A percentile compares a stretch with the other conserved stretches of the same genome.
These are phyloP conservation scores for Colius striatus DNA, from an alignment of 2,113 vertebrate species.

Conservation along the genomic window DNA sequence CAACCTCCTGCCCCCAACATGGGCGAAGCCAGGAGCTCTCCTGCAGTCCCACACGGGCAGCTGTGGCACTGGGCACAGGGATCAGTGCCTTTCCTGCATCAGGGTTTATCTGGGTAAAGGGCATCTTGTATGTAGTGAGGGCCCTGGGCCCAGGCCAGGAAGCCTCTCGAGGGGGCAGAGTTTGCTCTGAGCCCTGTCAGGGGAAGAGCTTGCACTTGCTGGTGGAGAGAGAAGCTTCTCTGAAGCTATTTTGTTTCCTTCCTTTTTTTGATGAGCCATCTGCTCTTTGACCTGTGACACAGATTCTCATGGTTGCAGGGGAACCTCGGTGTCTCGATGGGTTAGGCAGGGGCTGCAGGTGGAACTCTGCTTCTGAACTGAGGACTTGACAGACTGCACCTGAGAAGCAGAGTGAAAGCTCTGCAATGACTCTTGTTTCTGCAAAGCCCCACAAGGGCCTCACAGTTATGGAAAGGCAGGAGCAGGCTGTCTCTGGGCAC, in stretches of 20 bases:
- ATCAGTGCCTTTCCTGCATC: accelerated
- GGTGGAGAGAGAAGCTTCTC: not conserved
- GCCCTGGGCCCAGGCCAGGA: not conserved
- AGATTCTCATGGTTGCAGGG: accelerated
- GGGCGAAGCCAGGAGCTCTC: not conserved
- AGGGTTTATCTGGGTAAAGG: not conserved
- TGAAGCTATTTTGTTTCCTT: not conserved
- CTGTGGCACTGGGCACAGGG: not conserved
- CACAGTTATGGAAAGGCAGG: accelerated
- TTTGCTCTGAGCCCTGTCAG: not conserved
- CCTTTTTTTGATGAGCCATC: not conserved
- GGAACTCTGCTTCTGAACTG: not conserved
- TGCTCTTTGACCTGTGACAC: not conserved
- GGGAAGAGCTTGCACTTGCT: not conserved
- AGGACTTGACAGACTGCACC: not conserved
- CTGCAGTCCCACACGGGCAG: accelerated
- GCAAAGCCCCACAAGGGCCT: accelerated
- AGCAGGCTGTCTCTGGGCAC: accelerated
- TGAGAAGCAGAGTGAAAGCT: not conserved
- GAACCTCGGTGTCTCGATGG: not conserved
- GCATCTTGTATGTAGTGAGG: not conserved
- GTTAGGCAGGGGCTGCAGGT: not conserved
- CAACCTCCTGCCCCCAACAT: accelerated
- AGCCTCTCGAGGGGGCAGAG: not conserved
- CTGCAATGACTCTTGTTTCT: not conserved